These are phyloP conservation scores for Sogatella furcifera DNA, from an alignment of 1,140 invertebrate species.

Conservation along the genomic window DNA sequence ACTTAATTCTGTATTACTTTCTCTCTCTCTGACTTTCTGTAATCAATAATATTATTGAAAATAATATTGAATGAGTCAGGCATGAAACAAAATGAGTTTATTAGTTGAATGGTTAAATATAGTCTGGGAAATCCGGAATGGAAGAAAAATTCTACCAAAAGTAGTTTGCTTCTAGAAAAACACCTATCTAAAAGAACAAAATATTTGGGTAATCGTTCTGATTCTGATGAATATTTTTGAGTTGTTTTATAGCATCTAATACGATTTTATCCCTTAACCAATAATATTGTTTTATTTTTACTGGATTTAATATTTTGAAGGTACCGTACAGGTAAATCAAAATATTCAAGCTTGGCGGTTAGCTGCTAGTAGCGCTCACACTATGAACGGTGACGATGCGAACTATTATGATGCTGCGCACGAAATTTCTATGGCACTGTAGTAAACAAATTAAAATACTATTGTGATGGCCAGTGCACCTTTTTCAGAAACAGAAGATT, in stretches of 20 bases:
- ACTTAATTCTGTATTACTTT: too few relatives aligned
- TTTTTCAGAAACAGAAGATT: not conserved
- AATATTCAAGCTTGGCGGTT: not conserved
- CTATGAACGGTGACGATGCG: not conserved
- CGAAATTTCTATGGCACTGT: not conserved
- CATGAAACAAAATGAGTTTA: too few relatives aligned
- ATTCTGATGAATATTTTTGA: too few relatives aligned
- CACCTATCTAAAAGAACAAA: too few relatives aligned
- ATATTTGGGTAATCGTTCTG: too few relatives aligned
- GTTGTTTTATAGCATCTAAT: not conserved
- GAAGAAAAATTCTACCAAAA: too few relatives aligned
- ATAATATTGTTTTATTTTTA: not conserved
- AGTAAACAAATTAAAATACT: not conserved
- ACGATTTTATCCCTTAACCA: not conserved
- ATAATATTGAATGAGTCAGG: too few relatives aligned
- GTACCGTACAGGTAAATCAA: not conserved
- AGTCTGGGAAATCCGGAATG: too few relatives aligned
- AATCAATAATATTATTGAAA: too few relatives aligned
- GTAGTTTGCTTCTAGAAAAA: too few relatives aligned
- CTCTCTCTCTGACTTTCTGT: too few relatives aligned
- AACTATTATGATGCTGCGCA: not conserved
- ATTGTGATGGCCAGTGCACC: not conserved
- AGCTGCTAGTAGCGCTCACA: not conserved
- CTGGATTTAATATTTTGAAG: not conserved
- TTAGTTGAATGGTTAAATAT: too few relatives aligned